Conservation (phyloP, 2,888 invertebrate species). For the Philopedon plagiatum region DNA sequence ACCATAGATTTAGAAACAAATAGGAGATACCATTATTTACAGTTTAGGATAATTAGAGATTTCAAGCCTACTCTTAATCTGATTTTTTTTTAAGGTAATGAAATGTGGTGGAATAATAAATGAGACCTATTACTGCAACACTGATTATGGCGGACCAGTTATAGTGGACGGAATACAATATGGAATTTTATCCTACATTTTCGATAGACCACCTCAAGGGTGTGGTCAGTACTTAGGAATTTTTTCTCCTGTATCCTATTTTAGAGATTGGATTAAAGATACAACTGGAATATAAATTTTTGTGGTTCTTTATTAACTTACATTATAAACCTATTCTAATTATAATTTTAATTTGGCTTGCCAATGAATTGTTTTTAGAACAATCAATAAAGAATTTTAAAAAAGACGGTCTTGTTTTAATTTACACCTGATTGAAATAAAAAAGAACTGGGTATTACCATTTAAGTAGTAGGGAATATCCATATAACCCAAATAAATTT, state of each 20-base stretch:
- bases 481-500: too few species aligned
- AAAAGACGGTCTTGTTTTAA: too few species aligned
- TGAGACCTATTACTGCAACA: neutral
- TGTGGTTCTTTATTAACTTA: neutral
- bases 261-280: slow-evolving; percentile 14
- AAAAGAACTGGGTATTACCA: too few species aligned
- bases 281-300: slow-evolving; percentile 21
- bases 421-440: too few species aligned
- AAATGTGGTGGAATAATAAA: neutral
- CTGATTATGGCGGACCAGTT: slow-evolving; percentile 17
- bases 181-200: slow-evolving; percentile 13
- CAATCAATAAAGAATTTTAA: too few species aligned
- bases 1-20: too few species aligned
- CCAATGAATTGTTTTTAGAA: too few species aligned
- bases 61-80: too few species aligned
- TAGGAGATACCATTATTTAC: too few species aligned
- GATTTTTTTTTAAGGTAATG: neutral
- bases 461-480: too few species aligned
- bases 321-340: neutral
- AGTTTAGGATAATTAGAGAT: too few species aligned
- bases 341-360: neutral
- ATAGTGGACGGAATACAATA: slow-evolving; percentile 2
- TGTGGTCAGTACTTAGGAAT: slow-evolving; percentile 13
- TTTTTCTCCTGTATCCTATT: slow-evolving; percentile 12
- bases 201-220: neutral